Evolutionary conservation across 1,140 invertebrate genomes (phyloP), one percentile per base, ranked within the genome.

Genomic region (Maconellicoccus hirsutus): DNA sequence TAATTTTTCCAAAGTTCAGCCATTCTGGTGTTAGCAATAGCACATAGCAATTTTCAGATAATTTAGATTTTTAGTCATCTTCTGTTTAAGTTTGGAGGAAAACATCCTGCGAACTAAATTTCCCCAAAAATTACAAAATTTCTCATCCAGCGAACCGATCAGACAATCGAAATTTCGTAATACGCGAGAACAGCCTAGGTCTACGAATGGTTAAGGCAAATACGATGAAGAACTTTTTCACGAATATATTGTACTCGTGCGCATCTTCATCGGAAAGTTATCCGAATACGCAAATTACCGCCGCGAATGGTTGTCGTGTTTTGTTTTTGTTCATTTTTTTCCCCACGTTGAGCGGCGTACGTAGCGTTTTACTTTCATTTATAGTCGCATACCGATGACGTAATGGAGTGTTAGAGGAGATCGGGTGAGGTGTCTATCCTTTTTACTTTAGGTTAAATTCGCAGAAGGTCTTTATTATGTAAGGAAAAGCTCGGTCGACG

Each of bases 391-490:
- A 66, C 61, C 61, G 61, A 66, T 66, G 61, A 66, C 61, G 61
- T 66, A 66, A 66, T 66, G 61, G 61, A 66, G 61, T 66, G 61
- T 66, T 66, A 26, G 25, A 66, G 25, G 25, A 66, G 61, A 66
- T 66, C 61, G 61, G 61, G 25, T 66, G 61, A 66, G 61, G 61
- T 66, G 61, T 66, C 61, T 66, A 66, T 66, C 25, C 61, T 66
- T 66, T 66, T 66, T 25, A 66, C 10, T 23, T 26, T 66, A 26
- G 61, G 61, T 66, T 66, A 66, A 66, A 66, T 66, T 66, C 61
- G 61, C 61, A 23, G 61, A 66, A 66, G 61, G 61, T 66, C 61
- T 66, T 66, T 66, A 66, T 66, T 66, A 66, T 66, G 61, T 66
- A 66, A 66, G 61, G 61, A 66, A 66, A 66, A 66, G 61, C 61